Evolutionary conservation across 2,797 vertebrate species (phyloP).

Genomic region (Numenius phaeopus): DNA sequence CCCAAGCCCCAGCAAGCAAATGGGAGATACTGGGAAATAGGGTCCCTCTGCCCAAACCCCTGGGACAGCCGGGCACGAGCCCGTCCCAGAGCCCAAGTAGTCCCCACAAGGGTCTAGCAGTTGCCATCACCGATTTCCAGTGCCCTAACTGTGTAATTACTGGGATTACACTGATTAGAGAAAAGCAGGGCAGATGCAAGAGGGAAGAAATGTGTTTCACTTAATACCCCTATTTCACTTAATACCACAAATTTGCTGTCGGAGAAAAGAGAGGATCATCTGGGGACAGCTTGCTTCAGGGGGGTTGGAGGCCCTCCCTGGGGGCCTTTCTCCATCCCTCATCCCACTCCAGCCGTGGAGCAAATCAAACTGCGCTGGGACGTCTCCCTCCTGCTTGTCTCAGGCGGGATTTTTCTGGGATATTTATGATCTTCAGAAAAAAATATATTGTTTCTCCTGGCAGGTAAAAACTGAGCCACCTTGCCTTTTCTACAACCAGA

Average conservation of each 20-base stretch:
- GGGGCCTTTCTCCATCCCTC: background rate
- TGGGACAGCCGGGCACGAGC: fast-evolving
- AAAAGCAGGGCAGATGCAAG: background rate
- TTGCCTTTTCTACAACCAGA: background rate
- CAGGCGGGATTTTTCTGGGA: background rate
- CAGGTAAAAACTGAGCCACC: background rate
- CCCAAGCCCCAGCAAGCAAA: background rate
- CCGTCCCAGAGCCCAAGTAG: too few relatives aligned
- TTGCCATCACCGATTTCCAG: background rate
- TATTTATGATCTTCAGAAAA: background rate
- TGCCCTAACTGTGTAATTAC: background rate
- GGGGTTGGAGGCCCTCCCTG: background rate
- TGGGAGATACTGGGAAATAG: background rate
- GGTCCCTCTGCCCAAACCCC: background rate
- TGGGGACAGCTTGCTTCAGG: background rate
- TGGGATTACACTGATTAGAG: slow-evolving; percentile 10
- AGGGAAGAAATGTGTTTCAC: background rate
- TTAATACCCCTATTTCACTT: background rate
- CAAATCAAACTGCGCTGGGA: background rate
- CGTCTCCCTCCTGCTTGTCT: fast-evolving
- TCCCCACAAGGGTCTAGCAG: background rate
- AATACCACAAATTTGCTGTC: background rate
- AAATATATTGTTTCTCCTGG: background rate
- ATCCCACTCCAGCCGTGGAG: background rate
- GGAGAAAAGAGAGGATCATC: background rate